Base-by-base conservation (phyloP, 92 coral and sea anemone species). In the Palythoa caribaeorum region DNA sequence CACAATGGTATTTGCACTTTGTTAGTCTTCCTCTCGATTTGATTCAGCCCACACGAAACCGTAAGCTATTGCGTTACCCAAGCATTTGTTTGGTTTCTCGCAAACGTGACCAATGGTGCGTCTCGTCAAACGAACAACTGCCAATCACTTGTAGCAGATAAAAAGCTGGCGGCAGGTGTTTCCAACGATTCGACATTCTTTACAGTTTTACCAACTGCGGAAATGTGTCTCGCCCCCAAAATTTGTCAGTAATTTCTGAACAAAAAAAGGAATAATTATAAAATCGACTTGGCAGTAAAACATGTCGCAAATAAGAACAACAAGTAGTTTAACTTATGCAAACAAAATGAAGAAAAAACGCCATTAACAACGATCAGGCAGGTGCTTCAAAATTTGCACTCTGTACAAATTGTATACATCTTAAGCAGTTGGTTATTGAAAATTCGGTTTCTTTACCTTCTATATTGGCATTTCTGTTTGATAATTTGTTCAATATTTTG, bases 61-160 rank as follows among this genome's bases (percentile, higher is more conserved):
- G 74, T n/a, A 73, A 44, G 47, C 38, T 77, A 77, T 81, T 81
- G 86, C 86, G 86, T 81, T 81, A 81, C 86, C 28, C 36, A 55
- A 47, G 76, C 76, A 66, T 66, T 81, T 81, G 86, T 81, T 81
- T 81, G 86, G 74, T 81, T 81, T 81, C 63, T 35, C 76, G 76
- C 86, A 81, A 81, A 81, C 86, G 86, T 81, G 86, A 81, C 86
- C 86, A 81, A 81, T 81, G 76, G 59, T n/a, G 86, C 62, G 47
- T 48, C 86, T 65, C 76, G 86, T 81, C 62, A 68, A 81, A 63
- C 66, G 75, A 66, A 48, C 76, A 81, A 81, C 76, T 81, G 76
- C 59, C 86, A 81, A 81, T 81, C 86, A 81, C 5, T 65, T 48
- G 48, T 74, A 63, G 55, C 73, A 6, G 73, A 80, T 28, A 28